A percentile compares a stretch with the other conserved stretches of the same genome.
Conservation (phyloP, 2,888 invertebrate genomes). For the Amblyjoppa proteus region DNA sequence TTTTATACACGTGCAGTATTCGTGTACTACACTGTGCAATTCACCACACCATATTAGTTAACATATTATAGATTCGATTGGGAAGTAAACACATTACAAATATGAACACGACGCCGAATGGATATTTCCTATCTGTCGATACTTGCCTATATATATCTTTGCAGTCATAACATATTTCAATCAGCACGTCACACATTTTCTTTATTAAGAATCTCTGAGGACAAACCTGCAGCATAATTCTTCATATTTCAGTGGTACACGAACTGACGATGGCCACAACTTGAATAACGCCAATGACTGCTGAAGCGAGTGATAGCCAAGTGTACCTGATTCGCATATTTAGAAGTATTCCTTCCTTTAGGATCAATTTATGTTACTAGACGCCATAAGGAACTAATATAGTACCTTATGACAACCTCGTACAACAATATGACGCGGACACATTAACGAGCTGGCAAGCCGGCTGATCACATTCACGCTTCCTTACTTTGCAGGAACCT, state of each 20-base stretch:
- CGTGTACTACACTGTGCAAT: slow-evolving; percentile 11
- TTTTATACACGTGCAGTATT: slow-evolving; percentile 25
- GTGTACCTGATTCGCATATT: neutral
- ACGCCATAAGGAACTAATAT: neutral
- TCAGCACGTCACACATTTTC: neutral
- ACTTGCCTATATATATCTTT: neutral
- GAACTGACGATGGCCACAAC: neutral
- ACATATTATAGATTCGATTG: slow-evolving; percentile 6
- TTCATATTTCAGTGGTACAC: neutral
- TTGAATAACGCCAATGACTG: neutral
- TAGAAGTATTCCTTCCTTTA: neutral
- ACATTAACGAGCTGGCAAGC: neutral
- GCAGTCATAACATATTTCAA: neutral
- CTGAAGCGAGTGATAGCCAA: neutral
- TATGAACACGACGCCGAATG: neutral
- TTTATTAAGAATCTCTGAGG: neutral
- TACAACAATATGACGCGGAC: neutral
- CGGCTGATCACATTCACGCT: neutral
- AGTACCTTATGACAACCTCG: neutral
- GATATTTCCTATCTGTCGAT: neutral
- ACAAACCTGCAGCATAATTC: neutral
- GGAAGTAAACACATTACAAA: neutral
- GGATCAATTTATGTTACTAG: neutral
- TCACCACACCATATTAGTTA: slow-evolving; percentile 5
- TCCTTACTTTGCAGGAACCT: too few relatives aligned